phyloP scores from a whole-genome alignment of 2,888 invertebrate genomes.

The Scrobipalpa costella region DNA sequence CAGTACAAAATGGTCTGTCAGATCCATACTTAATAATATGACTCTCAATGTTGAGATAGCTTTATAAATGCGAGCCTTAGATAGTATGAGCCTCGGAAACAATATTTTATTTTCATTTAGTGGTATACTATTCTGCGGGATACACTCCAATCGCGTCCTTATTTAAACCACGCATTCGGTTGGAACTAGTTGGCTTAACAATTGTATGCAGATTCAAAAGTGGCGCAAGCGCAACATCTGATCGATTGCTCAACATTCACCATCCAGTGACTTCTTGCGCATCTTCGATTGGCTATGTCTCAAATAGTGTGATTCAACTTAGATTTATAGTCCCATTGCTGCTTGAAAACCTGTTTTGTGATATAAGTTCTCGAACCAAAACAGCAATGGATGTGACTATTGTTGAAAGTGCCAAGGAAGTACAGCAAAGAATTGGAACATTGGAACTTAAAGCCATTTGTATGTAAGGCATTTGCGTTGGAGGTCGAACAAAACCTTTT shows the following conservation, averaged over 20 bases:
- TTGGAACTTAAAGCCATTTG: constrained; percentile 12
- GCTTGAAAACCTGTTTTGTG: not conserved
- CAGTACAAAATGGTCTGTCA: no score
- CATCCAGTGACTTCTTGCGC: not conserved
- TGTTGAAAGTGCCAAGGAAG: not conserved
- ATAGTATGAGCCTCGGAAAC: no score
- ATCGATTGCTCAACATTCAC: constrained; percentile 16
- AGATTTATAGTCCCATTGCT: not conserved
- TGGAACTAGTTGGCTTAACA: constrained; percentile 41
- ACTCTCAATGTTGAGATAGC: no score
- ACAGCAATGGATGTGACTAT: not conserved
- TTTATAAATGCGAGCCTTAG: no score
- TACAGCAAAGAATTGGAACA: not conserved
- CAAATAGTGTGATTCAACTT: not conserved
- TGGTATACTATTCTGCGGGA: no score
- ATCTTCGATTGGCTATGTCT: not conserved
- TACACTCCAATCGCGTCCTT: not conserved
- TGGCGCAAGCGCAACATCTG: constrained; percentile 46
- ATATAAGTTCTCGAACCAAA: not conserved
- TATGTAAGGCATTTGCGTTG: constrained; percentile 12
- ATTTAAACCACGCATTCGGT: constrained; percentile 35
- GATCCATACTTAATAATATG: no score
- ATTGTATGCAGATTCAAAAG: constrained; percentile 57
- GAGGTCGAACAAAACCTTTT: constrained; percentile 8
- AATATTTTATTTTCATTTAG: no score